Conservation (phyloP, 2,797 vertebrate genomes). For the Rhynchotus rufescens region DNA sequence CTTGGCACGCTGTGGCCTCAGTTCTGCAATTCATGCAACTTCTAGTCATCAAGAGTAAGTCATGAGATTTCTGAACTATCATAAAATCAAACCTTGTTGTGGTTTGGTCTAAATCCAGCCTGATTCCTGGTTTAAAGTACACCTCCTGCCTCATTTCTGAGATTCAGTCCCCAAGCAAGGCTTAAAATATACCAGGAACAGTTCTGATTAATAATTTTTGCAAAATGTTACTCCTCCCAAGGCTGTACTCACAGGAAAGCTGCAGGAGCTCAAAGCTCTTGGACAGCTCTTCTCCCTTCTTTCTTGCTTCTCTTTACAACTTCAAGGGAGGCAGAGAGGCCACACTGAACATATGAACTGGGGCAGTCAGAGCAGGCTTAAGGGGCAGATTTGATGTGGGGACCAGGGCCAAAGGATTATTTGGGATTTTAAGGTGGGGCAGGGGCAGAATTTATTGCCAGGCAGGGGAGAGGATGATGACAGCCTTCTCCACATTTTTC, state of each 20-base stretch:
- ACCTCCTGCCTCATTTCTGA: neutral
- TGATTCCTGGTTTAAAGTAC: neutral
- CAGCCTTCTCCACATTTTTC: conserved; percentile 2
- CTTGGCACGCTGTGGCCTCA: neutral
- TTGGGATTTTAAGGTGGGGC: neutral
- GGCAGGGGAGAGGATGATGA: neutral
- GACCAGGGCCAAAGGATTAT: neutral
- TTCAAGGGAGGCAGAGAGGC: neutral
- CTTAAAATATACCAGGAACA: neutral
- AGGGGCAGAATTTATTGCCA: neutral
- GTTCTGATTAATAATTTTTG: neutral
- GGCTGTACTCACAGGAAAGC: neutral
- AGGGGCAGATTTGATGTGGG: neutral
- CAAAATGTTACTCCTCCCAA: neutral
- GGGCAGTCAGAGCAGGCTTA: neutral
- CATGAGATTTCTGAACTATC: neutral
- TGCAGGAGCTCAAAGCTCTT: neutral
- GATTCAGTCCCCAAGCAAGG: neutral
- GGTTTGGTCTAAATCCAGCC: neutral
- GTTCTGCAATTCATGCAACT: neutral
- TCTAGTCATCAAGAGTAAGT: neutral
- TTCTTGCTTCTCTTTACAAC: neutral
- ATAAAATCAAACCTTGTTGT: neutral
- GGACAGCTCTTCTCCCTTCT: neutral
- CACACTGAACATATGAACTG: neutral